A percentile compares a stretch with the other conserved stretches of the same genome.
These are phyloP conservation scores for Drymonia ruficornis DNA, from an alignment of 2,888 invertebrate genomes.

Conservation along the genomic window DNA sequence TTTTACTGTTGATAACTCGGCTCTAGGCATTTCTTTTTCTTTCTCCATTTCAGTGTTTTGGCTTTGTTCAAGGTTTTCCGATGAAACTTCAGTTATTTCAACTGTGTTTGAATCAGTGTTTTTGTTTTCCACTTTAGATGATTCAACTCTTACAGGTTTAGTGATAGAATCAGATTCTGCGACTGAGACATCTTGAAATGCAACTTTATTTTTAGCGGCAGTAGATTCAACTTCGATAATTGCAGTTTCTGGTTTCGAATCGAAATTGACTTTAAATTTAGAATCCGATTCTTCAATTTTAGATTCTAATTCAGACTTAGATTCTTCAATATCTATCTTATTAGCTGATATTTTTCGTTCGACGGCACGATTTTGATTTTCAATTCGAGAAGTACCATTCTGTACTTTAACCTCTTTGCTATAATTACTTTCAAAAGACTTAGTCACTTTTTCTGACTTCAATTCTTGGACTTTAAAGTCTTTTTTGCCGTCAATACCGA, in stretches of 20 bases:
- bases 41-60: slow-evolving; percentile 14
- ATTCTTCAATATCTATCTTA: neutral
- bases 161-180: neutral
- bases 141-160: neutral
- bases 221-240: neutral
- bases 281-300: slow-evolving; percentile 4
- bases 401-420: slow-evolving; percentile 6
- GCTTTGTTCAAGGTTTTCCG: neutral
- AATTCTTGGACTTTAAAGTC: slow-evolving; percentile 24
- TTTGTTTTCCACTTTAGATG: slow-evolving; percentile 4
- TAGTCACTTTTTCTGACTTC: neutral
- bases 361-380: neutral
- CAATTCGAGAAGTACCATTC: neutral
- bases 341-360: neutral
- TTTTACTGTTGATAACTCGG: slow-evolving; percentile 1
- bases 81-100: neutral
- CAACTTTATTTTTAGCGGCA: neutral
- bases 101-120: slow-evolving; percentile 8
- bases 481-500: slow-evolving; percentile 56
- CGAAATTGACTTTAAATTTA: neutral
- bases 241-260: neutral
- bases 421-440: slow-evolving; percentile 4
- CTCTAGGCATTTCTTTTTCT: slow-evolving; percentile 8
- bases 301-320: slow-evolving; percentile 1
- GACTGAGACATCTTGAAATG: neutral